Percentiles rank a stretch among this genome's conserved stretches.
These are phyloP conservation scores for Dryoscopus gambensis DNA, from an alignment of 2,113 vertebrate species.

Conservation along the genomic window DNA sequence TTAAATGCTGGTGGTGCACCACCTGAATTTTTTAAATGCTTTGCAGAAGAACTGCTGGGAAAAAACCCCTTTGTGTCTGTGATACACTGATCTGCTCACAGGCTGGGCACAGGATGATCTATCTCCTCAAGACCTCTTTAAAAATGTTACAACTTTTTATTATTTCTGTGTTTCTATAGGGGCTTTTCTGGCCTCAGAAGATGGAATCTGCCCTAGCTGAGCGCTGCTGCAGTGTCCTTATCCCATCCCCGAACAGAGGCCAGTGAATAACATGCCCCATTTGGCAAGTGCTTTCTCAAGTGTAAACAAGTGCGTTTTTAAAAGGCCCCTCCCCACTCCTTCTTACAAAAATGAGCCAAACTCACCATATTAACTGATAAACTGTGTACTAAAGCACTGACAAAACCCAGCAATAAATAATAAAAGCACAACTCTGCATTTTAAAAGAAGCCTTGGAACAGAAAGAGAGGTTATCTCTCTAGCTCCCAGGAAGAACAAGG, in stretches of 20 bases:
- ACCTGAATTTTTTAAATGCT: not conserved
- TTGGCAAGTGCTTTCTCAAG: constrained; percentile 41
- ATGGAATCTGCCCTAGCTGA: not conserved
- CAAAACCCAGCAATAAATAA: constrained; percentile 10
- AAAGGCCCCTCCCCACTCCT: not conserved
- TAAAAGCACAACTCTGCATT: not conserved
- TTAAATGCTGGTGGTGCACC: not conserved
- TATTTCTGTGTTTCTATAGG: not conserved
- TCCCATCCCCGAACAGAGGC: not conserved
- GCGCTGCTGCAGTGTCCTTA: not conserved
- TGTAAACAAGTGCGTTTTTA: not conserved
- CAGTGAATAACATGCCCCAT: constrained; percentile 24
- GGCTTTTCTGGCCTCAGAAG: not conserved
- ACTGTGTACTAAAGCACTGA: not conserved
- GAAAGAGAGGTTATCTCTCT: not conserved
- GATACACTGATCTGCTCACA: not conserved
- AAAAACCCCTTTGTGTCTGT: not conserved
- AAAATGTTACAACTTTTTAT: not conserved
- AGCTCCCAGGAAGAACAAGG: not conserved
- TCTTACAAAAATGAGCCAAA: constrained; percentile 7
- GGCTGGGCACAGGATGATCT: not conserved
- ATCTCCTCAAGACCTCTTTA: not conserved
- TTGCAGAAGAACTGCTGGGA: not conserved
- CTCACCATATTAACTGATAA: not conserved
- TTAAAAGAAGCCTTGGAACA: not conserved